Conservation (phyloP, 2,888 invertebrate genomes). For the Sympetrum striolatum region DNA sequence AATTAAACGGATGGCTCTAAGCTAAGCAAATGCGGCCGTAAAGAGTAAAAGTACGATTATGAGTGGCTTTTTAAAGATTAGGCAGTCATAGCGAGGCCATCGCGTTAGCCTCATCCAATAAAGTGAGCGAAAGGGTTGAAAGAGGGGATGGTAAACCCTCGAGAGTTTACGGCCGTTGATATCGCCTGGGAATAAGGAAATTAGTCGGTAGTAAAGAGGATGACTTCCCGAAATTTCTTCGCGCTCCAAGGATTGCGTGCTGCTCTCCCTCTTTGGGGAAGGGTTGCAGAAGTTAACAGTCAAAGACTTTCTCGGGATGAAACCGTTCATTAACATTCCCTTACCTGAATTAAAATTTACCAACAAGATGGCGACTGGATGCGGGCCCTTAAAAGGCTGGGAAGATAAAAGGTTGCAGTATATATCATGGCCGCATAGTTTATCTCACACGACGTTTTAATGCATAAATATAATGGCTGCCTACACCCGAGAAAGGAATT, state of each 20-base stretch:
- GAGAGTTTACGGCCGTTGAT: conserved; percentile 5
- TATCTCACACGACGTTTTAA: no score
- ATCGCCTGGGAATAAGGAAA: conserved; percentile 6
- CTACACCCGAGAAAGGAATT: no score
- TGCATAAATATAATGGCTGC: no score
- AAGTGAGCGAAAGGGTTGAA: not conserved
- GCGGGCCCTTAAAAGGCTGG: no score
- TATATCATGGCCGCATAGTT: no score
- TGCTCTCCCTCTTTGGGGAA: not conserved
- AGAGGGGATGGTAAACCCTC: not conserved
- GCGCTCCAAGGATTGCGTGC: not conserved
- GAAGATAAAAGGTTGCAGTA: no score
- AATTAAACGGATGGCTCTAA: not conserved
- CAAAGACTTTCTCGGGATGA: not conserved
- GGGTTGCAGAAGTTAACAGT: not conserved
- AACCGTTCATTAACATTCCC: no score
- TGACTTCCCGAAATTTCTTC: not conserved
- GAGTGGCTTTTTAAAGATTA: not conserved
- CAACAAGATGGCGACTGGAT: no score
- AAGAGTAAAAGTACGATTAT: not conserved
- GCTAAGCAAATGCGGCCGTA: not conserved
- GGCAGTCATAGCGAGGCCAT: not conserved
- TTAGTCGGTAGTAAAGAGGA: not conserved
- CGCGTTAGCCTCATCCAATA: not conserved
- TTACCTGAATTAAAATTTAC: no score